Evolutionary conservation across 2,797 vertebrate genomes (phyloP), one percentile per base, ranked within the genome.

Genomic region (Siniperca obscura): DNA sequence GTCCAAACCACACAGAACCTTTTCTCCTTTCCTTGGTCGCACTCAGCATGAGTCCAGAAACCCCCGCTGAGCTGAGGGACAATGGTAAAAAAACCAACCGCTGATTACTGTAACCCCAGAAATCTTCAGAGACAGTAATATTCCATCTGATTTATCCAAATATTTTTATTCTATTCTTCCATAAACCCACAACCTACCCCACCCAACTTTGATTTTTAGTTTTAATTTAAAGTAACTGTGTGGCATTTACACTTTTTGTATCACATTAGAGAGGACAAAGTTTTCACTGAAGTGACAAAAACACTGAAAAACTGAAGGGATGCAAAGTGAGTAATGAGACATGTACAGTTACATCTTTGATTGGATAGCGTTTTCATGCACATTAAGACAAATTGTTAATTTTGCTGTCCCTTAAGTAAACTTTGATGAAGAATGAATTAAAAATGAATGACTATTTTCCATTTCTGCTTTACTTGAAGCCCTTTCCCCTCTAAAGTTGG

Each of bases 61-160:
- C 27, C 30, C 70, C 81, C 42, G 22, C 73, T 5, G 70, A 80
- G 87, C 56, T 12, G 69, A 89, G 81, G 19, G 38, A 57, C 19
- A 42, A 55, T 44, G 44, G 38, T 66, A 64, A 27, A 27, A 27
- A 87, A 65, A 60, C 46, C 76, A 78, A 69, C 69, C 59, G 68
- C 40, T 76, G 86, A 90, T 93, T 87, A 91, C 66, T 61, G 74
- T 52, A 71, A 82, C 77, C 75, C 74, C 40, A 27, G 75, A 64
- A 84, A 79, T 72, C 76, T 44, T 74, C 60, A 65, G 76, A 62
- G 80, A 72, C 76, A 30, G 78, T 56, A 65, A 78, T 59, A 22
- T 61, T 83, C 53, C 78, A 61, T 74, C 44, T 67, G 64, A 71
- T 70, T 44, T 13, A 36, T 77, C 61, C 60, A 27, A 12, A 69